Conservation (phyloP, 2,797 vertebrate species). For the Chloroceryle amazona region DNA sequence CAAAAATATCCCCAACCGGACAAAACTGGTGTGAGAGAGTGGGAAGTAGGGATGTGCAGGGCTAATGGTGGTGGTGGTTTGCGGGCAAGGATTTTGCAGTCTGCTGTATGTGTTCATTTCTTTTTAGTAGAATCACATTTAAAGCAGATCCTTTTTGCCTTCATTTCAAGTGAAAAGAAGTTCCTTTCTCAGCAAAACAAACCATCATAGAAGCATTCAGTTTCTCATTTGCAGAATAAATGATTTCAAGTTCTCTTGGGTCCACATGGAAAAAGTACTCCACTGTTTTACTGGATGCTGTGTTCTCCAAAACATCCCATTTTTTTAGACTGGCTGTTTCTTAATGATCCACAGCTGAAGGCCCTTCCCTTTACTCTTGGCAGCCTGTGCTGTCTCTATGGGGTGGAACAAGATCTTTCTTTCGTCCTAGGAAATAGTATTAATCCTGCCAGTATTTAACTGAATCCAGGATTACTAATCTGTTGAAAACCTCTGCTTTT, state of each 20-base stretch:
- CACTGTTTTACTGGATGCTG: not conserved
- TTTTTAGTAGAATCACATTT: not conserved
- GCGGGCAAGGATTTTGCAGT: not conserved
- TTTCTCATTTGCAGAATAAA: conserved; percentile 29
- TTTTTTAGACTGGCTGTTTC: not conserved
- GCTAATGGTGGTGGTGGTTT: not conserved
- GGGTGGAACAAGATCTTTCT: conserved; percentile 28
- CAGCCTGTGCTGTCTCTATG: not conserved
- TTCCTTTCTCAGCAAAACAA: conserved; percentile 49
- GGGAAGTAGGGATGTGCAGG: not conserved
- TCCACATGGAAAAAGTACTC: conserved; percentile 7
- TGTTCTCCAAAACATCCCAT: not conserved
- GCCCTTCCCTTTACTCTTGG: conserved; percentile 35
- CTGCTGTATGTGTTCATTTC: not conserved
- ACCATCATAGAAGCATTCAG: not conserved
- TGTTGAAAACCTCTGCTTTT: conserved; percentile 16
- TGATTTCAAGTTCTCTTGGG: not conserved
- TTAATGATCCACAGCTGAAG: conserved; percentile 59
- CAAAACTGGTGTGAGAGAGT: not conserved
- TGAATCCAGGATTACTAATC: conserved; percentile 38
- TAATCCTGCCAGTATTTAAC: conserved; percentile 44
- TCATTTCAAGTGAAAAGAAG: conserved; percentile 24
- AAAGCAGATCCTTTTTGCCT: conserved; percentile 15
- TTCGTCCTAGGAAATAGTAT: not conserved
- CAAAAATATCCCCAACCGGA: not conserved